Percentiles rank a stretch among this genome's conserved stretches.
phyloP scores from a whole-genome alignment of 1,140 invertebrate species.

The Arion vulgaris region DNA sequence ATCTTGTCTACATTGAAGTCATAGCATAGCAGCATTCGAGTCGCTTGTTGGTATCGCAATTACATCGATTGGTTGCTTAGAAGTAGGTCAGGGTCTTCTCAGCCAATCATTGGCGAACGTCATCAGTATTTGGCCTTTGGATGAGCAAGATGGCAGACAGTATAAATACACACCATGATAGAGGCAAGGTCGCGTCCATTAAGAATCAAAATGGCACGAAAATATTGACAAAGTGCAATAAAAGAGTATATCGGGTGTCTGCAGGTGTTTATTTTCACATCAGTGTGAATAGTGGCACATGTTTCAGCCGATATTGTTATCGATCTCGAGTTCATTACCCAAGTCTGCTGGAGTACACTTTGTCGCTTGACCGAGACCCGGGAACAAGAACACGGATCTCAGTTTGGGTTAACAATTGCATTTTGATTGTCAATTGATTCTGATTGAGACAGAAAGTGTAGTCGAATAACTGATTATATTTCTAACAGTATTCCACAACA shows the following conservation, averaged over 20 bases:
- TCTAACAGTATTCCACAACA: too few species aligned
- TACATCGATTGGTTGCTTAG: conserved; percentile 14
- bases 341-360: background rate
- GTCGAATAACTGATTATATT: too few species aligned
- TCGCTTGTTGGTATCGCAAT: conserved; percentile 24
- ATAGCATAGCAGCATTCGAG: background rate
- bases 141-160: conserved; percentile 69
- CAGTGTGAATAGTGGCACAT: background rate
- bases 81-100: conserved; percentile 41
- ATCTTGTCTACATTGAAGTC: too few species aligned
- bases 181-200: conserved; percentile 47
- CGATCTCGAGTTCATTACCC: background rate
- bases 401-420: background rate
- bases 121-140: conserved; percentile 53
- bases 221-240: background rate
- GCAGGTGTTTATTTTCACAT: background rate
- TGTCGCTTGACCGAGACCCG: background rate
- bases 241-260: background rate
- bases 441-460: background rate
- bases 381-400: background rate
- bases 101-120: conserved; percentile 52
- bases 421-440: background rate
- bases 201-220: conserved; percentile 36
- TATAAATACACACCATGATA: conserved; percentile 67
- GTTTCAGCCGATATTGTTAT: background rate